Conservation (phyloP, 2,888 invertebrate species). For the Drosophila leonis region DNA sequence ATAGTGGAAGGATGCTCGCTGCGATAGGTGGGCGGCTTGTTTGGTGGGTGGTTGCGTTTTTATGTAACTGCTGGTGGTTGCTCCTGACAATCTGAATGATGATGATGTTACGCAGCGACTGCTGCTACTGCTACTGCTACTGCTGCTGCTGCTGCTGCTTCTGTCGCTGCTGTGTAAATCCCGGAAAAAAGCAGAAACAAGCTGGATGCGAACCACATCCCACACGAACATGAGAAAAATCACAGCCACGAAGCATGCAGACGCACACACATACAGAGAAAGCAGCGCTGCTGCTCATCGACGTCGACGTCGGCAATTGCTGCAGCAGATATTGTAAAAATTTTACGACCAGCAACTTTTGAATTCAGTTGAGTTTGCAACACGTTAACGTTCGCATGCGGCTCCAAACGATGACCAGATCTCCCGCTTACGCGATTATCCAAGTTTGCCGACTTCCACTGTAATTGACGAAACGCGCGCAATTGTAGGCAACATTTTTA, state of each 20-base stretch:
- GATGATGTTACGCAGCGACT: conserved; percentile 61
- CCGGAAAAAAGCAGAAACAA: conserved; percentile 46
- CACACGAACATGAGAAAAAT: conserved; percentile 68
- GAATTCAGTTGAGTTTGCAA: conserved; percentile 76
- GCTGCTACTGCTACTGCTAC: conserved; percentile 23
- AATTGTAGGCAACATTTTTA: conserved; percentile 58
- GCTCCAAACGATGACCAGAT: conserved; percentile 22
- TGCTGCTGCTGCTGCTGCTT: conserved; percentile 13
- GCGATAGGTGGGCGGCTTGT: conserved; percentile 50
- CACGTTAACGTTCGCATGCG: conserved; percentile 70
- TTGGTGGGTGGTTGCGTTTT: conserved; percentile 64
- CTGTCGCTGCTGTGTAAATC: conserved; percentile 38
- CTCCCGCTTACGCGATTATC: conserved; percentile 17
- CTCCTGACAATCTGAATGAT: conserved; percentile 66
- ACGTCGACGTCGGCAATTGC: conserved; percentile 40
- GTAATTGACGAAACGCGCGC: conserved; percentile 38
- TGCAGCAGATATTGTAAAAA: conserved; percentile 74
- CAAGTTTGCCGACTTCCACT: conserved; percentile 17
- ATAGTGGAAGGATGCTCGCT: conserved; percentile 24
- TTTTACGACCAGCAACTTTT: conserved; percentile 70
- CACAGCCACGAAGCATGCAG: conserved; percentile 52
- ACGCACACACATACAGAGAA: conserved; percentile 27
- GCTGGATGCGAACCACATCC: conserved; percentile 47
- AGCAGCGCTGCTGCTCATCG: conserved; percentile 61
- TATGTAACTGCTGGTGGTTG: conserved; percentile 79